Evolutionary conservation across 2,888 invertebrate genomes (phyloP).

Genomic region (Rhagonycha lutea): DNA sequence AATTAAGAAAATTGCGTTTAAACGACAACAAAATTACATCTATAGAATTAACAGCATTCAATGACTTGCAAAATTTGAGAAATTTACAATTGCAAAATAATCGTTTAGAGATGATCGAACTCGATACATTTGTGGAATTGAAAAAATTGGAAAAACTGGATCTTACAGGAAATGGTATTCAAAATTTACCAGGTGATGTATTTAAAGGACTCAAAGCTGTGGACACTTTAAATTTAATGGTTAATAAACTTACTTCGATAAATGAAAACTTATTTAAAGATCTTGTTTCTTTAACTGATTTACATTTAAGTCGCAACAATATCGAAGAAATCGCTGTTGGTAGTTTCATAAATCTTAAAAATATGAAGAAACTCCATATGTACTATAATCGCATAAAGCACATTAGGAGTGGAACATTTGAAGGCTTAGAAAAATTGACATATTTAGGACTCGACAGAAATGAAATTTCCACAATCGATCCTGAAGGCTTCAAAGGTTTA

Average conservation of each 20-base stretch:
- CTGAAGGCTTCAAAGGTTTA: background rate
- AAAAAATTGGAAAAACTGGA: background rate
- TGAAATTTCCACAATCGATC: background rate
- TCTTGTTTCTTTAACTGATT: too few species aligned
- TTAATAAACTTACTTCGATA: too few species aligned
- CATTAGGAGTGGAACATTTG: background rate
- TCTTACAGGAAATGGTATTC: background rate
- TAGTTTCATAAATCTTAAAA: too few species aligned
- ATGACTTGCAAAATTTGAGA: background rate
- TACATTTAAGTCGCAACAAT: too few species aligned
- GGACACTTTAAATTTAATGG: too few species aligned
- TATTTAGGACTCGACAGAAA: background rate
- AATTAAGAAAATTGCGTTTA: constrained; percentile 4
- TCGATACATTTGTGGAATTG: background rate
- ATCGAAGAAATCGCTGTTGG: too few species aligned
- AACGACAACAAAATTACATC: background rate
- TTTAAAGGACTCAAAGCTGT: background rate
- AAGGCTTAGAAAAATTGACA: background rate
- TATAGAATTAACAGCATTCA: background rate
- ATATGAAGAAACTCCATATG: background rate
- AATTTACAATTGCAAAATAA: background rate
- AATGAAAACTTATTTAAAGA: too few species aligned
- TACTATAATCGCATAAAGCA: background rate
- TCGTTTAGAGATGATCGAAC: background rate
- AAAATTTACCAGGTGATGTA: background rate